A percentile compares a stretch with the other conserved stretches of the same genome.
These are phyloP conservation scores for Apoda limacodes DNA, from an alignment of 2,888 invertebrate genomes.

Conservation along the genomic window DNA sequence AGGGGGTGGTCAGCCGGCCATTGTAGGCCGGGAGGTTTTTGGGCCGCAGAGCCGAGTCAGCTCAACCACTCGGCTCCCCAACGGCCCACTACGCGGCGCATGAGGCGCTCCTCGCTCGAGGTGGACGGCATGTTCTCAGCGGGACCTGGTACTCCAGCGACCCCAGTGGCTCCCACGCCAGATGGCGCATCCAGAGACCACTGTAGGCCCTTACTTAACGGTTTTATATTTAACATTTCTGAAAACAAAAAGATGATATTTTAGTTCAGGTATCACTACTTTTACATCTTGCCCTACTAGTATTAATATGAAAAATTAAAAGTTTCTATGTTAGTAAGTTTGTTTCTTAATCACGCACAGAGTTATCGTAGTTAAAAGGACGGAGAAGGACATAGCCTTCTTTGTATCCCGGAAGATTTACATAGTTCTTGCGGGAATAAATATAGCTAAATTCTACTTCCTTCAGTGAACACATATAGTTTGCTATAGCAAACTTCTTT, in stretches of 20 bases:
- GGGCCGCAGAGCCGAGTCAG: constrained; percentile 84
- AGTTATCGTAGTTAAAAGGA: too few species aligned
- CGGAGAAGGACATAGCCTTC: too few species aligned
- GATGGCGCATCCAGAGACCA: constrained; percentile 56
- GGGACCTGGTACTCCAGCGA: constrained; percentile 33
- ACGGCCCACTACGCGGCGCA: constrained; percentile 77
- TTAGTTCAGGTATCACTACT: background rate
- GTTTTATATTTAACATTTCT: constrained; percentile 68
- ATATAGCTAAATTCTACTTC: too few species aligned
- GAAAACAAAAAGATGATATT: constrained; percentile 23
- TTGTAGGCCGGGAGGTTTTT: constrained; percentile 34
- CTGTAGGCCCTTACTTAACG: constrained; percentile 62
- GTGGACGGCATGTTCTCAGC: constrained; percentile 38
- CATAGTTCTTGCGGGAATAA: too few species aligned
- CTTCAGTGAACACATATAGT: too few species aligned
- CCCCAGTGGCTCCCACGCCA: constrained; percentile 56
- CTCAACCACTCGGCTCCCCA: constrained; percentile 97
- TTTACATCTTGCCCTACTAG: too few species aligned
- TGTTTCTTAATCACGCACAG: too few species aligned
- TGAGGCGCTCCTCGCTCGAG: constrained; percentile 57
- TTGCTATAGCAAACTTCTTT: too few species aligned
- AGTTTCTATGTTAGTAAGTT: too few species aligned
- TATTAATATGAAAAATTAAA: too few species aligned
- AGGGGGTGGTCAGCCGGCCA: constrained; percentile 65
- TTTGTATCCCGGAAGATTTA: too few species aligned